Percentiles rank a stretch among this genome's conserved stretches.
phyloP scores from a whole-genome alignment of 1,140 invertebrate species.

The Drosophila eugracilis region DNA sequence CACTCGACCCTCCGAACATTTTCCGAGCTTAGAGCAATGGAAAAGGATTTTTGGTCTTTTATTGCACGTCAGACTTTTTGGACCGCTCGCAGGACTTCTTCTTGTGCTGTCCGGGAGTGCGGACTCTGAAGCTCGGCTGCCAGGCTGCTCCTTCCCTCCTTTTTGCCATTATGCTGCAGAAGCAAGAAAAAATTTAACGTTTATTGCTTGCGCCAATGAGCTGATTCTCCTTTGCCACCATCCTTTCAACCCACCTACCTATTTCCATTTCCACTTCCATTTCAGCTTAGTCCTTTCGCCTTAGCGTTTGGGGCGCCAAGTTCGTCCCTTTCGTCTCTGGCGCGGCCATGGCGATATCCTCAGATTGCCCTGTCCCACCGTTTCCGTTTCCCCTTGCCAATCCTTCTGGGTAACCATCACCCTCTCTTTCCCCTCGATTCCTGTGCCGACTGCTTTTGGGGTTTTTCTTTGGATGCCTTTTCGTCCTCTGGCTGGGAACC shows the following conservation, averaged over 20 bases:
- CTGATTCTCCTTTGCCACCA: slow-evolving; percentile 53
- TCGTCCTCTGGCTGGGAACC: slow-evolving; percentile 60
- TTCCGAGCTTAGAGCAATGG: slow-evolving; percentile 78
- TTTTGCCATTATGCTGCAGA: slow-evolving; percentile 72
- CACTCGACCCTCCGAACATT: slow-evolving; percentile 43
- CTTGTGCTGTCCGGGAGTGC: slow-evolving; percentile 29
- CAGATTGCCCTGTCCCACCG: slow-evolving; percentile 16
- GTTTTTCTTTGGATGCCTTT: slow-evolving; percentile 70
- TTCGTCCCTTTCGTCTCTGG: slow-evolving; percentile 49
- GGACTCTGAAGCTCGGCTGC: slow-evolving; percentile 23
- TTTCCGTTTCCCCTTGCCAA: slow-evolving; percentile 16
- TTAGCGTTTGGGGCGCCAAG: slow-evolving; percentile 75
- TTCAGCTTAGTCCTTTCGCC: slow-evolving; percentile 64
- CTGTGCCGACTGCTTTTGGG: slow-evolving; percentile 56
- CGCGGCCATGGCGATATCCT: slow-evolving; percentile 55
- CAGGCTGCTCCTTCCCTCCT: slow-evolving; percentile 15
- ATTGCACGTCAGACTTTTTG: slow-evolving; percentile 79
- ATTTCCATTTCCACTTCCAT: slow-evolving; percentile 22
- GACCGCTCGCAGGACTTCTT: slow-evolving; percentile 66
- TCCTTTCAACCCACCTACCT: slow-evolving; percentile 1
- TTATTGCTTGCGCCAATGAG: slow-evolving; percentile 83
- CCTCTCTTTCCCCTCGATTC: slow-evolving; percentile 1
- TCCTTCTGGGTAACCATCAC: slow-evolving; percentile 23
- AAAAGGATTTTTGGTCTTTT: slow-evolving; percentile 83
- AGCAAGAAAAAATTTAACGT: slow-evolving; percentile 81